Evolutionary conservation across 1,140 invertebrate species (phyloP).

Genomic region (Cotesia typhae): DNA sequence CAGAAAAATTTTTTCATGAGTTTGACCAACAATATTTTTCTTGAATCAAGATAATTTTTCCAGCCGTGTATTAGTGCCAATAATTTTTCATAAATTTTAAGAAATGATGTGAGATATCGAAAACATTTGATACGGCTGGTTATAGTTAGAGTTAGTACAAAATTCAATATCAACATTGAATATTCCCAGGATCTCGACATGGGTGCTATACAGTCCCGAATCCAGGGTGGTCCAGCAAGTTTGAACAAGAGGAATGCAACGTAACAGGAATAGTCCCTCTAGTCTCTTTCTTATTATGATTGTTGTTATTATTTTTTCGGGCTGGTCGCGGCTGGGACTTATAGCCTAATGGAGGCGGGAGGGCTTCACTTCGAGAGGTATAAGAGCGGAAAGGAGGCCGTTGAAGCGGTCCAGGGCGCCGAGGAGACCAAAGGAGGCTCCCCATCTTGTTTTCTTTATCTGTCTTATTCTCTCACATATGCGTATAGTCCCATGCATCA

Average conservation of each 20-base stretch:
- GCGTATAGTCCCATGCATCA: constrained; percentile 66
- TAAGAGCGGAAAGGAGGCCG: constrained; percentile 45
- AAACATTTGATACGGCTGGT: neutral
- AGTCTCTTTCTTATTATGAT: constrained; percentile 56
- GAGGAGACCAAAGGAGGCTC: constrained; percentile 31
- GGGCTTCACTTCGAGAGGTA: constrained; percentile 33
- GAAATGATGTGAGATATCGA: no score
- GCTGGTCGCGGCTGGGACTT: constrained; percentile 47
- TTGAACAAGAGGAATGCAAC: constrained; percentile 62
- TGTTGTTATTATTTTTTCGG: constrained; percentile 56
- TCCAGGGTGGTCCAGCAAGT: constrained; percentile 61
- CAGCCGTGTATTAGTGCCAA: no score
- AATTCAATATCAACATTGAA: constrained; percentile 18
- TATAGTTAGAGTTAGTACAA: neutral
- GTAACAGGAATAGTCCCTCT: constrained; percentile 62
- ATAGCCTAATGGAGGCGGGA: constrained; percentile 52
- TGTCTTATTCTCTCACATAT: constrained; percentile 42
- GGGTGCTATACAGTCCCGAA: constrained; percentile 39
- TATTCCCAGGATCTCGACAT: constrained; percentile 32
- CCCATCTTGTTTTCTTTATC: constrained; percentile 24
- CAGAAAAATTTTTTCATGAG: no score
- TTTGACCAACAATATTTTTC: no score
- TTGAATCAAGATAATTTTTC: no score
- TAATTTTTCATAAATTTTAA: no score
- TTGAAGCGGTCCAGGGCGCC: constrained; percentile 38